phyloP scores from a whole-genome alignment of 1,140 invertebrate species.

The Drosophila bifasciata region DNA sequence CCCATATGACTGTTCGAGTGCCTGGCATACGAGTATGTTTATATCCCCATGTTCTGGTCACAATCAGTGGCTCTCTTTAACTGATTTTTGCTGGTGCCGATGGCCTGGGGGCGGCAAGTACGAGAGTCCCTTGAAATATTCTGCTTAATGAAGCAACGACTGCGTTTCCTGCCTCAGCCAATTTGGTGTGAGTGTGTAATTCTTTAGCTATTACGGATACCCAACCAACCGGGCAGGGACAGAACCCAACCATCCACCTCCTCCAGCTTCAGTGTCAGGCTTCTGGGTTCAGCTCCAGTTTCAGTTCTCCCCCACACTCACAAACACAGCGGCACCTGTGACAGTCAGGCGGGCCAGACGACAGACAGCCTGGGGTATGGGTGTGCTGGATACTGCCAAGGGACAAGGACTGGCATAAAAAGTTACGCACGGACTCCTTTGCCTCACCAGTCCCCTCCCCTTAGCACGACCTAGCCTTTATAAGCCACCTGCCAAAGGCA shows the following conservation, averaged over 20 bases:
- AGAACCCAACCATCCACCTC: constrained; percentile 2
- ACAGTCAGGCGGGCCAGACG: constrained; percentile 37
- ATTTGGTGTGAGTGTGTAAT: constrained; percentile 83
- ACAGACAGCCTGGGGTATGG: constrained; percentile 5
- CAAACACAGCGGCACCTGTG: constrained; percentile 58
- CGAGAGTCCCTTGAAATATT: constrained; percentile 59
- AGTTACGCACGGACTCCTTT: constrained; percentile 70
- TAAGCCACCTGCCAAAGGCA: constrained; percentile 58
- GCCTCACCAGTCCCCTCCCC: too few relatives aligned
- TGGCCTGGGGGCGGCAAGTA: too few relatives aligned
- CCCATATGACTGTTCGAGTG: too few relatives aligned
- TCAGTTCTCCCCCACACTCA: too few relatives aligned
- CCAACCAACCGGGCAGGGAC: constrained; percentile 19
- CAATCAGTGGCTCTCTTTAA: constrained; percentile 13
- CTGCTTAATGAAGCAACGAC: constrained; percentile 83
- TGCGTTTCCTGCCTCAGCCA: constrained; percentile 82
- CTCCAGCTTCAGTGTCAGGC: constrained; percentile 33
- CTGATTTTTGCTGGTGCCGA: constrained; percentile 1
- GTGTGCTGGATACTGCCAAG: neutral
- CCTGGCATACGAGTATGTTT: neutral
- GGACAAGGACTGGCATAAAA: constrained; percentile 51
- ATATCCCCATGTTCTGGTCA: neutral
- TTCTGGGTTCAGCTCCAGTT: constrained; percentile 17
- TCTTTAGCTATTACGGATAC: constrained; percentile 82
- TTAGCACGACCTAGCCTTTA: constrained; percentile 13